A percentile compares a stretch with the other conserved stretches of the same genome.
phyloP scores from a whole-genome alignment of 2,113 vertebrate genomes.

The Pseudorhombus dupliciocellatus region DNA sequence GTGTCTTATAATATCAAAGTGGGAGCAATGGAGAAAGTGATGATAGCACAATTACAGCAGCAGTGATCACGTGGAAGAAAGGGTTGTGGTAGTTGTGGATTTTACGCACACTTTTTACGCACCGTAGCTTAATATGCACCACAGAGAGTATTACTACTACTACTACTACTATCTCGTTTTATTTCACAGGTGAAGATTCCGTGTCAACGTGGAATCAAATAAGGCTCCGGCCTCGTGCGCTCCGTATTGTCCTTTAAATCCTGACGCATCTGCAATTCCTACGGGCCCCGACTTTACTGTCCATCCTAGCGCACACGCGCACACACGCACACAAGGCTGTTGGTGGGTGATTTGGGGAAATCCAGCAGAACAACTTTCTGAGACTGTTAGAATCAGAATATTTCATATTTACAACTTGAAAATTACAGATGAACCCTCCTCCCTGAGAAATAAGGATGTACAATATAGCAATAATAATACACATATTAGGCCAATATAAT shows the following conservation, averaged over 20 bases:
- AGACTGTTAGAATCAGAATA: background rate
- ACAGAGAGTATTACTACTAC: constrained; percentile 8
- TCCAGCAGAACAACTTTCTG: constrained; percentile 21
- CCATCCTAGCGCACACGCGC: constrained; percentile 20
- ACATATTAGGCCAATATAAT: background rate
- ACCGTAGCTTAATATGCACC: constrained; percentile 26
- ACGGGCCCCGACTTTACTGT: constrained; percentile 61
- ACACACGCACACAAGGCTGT: background rate
- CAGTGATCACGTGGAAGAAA: constrained; percentile 48
- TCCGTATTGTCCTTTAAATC: constrained; percentile 71
- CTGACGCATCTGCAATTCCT: constrained; percentile 72
- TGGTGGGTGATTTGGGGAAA: constrained; percentile 23
- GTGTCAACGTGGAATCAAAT: constrained; percentile 61
- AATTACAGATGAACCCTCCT: background rate
- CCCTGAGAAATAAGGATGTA: background rate
- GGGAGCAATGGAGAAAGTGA: constrained; percentile 58
- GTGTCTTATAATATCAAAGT: constrained; percentile 60
- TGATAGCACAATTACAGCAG: constrained; percentile 58
- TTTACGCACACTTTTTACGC: constrained; percentile 15
- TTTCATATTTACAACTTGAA: background rate
- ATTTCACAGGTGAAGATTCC: constrained; percentile 56
- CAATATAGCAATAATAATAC: constrained; percentile 2
- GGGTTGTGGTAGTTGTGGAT: background rate
- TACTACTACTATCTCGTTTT: constrained; percentile 31
- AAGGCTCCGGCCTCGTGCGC: constrained; percentile 42